These are phyloP conservation scores for Esperia sulphurella DNA, from an alignment of 2,888 invertebrate genomes.

Conservation along the genomic window DNA sequence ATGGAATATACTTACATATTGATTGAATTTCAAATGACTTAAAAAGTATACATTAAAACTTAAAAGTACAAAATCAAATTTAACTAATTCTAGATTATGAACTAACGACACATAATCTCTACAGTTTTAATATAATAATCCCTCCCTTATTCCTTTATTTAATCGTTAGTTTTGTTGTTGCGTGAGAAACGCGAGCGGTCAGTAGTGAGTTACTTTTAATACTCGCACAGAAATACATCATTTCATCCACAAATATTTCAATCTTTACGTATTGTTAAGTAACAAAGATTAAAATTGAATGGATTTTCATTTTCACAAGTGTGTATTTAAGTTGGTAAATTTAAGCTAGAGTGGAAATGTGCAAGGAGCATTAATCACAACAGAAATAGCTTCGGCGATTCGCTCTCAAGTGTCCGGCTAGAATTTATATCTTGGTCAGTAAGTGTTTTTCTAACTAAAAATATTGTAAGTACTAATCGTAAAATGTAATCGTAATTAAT, in stretches of 20 bases:
- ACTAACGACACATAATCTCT: constrained; percentile 12
- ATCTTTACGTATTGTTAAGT: constrained; percentile 11
- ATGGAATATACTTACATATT: too few species aligned
- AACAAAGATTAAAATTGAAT: constrained; percentile 32
- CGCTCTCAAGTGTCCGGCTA: constrained; percentile 68
- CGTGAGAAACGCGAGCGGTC: constrained; percentile 75
- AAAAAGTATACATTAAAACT: too few species aligned
- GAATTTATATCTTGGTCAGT: constrained; percentile 58
- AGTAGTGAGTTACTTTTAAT: constrained; percentile 63
- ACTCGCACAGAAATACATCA: constrained; percentile 15
- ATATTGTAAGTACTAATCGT: too few species aligned
- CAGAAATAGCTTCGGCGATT: constrained; percentile 78
- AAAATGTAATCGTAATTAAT: too few species aligned
- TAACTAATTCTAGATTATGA: too few species aligned
- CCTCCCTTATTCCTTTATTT: constrained; percentile 47
- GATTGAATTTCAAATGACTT: too few species aligned
- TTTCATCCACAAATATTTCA: background rate
- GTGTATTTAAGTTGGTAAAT: constrained; percentile 27
- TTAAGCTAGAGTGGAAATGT: constrained; percentile 63
- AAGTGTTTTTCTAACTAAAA: too few species aligned
- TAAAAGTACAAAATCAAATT: too few species aligned
- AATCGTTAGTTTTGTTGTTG: constrained; percentile 68
- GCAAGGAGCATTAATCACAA: constrained; percentile 76
- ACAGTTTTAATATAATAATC: constrained; percentile 61
- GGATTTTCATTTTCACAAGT: constrained; percentile 4